A percentile compares a stretch with the other conserved stretches of the same genome.
Evolutionary conservation across 1,140 invertebrate genomes (phyloP).

Genomic region (Drosophila subobscura): DNA sequence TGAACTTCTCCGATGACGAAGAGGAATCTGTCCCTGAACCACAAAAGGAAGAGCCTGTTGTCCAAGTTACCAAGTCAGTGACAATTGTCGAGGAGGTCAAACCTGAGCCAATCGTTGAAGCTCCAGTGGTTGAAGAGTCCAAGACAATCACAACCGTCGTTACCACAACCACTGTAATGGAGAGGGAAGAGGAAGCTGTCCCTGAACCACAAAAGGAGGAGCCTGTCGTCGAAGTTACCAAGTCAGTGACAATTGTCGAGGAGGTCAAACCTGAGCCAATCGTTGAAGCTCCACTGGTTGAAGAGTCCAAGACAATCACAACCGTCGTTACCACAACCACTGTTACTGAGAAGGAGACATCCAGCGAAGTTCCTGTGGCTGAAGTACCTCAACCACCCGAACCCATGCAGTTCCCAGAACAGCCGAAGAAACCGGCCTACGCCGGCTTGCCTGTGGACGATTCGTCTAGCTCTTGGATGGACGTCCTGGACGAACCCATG

Average conservation of each 20-base stretch:
- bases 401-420: conserved; percentile 27
- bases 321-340: conserved; percentile 27
- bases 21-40: neutral
- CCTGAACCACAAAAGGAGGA: conserved; percentile 10
- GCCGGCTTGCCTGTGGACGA: conserved; percentile 79
- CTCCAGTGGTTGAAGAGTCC: neutral
- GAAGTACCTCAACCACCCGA: neutral
- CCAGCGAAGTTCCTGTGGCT: neutral
- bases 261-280: conserved; percentile 1
- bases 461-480: conserved; percentile 78
- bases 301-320: conserved; percentile 7
- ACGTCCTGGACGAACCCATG: conserved; percentile 85
- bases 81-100: neutral
- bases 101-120: conserved; percentile 4
- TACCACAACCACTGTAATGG: conserved; percentile 16
- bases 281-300: neutral
- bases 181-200: conserved; percentile 38
- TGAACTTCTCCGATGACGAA: no score
- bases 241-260: neutral
- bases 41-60: neutral
- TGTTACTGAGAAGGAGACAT: conserved; percentile 19
- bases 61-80: no score
- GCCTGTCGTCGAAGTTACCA: neutral
- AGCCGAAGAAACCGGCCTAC: conserved; percentile 61
- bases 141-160: conserved; percentile 10